These are phyloP conservation scores for Clytia hemisphaerica DNA, from an alignment of 30 jellyfish, hydroid and myxozoan genomes.

Conservation along the genomic window DNA sequence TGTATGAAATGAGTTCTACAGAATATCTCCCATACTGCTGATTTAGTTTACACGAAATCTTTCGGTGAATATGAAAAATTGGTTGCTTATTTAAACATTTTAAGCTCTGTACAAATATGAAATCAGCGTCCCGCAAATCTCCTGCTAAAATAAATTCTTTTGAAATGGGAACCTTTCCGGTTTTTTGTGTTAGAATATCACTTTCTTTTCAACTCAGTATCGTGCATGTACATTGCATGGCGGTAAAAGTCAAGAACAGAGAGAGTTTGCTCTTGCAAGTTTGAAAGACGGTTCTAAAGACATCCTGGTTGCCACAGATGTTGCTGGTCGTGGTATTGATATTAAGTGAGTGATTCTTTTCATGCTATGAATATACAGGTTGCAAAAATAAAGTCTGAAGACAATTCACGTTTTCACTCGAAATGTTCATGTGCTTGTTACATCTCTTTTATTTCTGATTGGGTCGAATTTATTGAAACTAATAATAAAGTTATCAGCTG, in stretches of 20 bases:
- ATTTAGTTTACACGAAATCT: no score
- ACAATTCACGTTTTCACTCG: no score
- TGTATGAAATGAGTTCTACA: no score
- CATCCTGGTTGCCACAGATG: conserved; percentile 97
- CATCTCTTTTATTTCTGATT: conserved; percentile 8
- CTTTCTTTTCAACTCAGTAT: conserved; percentile 39
- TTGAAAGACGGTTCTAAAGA: conserved; percentile 87
- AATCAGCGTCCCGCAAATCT: no score
- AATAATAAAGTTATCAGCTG: conserved; percentile 49
- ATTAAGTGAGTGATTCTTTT: conserved; percentile 53
- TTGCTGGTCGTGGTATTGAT: conserved; percentile 99
- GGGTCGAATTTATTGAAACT: no score
- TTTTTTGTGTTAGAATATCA: neutral
- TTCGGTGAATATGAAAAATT: no score
- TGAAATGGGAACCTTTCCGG: neutral
- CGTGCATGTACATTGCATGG: conserved; percentile 95
- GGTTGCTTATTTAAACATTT: no score
- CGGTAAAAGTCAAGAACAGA: conserved; percentile 97
- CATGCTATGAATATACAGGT: no score
- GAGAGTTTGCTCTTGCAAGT: conserved; percentile 85
- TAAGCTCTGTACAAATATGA: no score
- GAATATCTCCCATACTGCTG: no score
- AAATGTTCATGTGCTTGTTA: neutral
- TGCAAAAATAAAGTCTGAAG: no score
- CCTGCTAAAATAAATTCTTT: no score